Conservation (phyloP, 2,113 vertebrate genomes). For the Sciurus niger region DNA sequence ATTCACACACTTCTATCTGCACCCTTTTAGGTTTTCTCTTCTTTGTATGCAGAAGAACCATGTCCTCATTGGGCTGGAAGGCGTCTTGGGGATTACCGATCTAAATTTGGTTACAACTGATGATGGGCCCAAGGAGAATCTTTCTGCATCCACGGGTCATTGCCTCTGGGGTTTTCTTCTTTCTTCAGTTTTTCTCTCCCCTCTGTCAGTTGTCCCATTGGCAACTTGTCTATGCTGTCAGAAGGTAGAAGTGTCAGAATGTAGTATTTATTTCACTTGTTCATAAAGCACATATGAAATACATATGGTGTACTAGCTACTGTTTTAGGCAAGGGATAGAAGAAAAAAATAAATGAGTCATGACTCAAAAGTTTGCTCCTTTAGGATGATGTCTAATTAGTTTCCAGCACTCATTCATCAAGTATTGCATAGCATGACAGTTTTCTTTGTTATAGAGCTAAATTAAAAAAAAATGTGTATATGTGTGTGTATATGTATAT, state of each 20-base stretch:
- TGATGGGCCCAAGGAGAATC: not conserved
- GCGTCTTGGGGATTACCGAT: not conserved
- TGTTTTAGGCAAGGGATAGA: not conserved
- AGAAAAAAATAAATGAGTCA: not conserved
- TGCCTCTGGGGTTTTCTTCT: not conserved
- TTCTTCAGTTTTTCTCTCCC: not conserved
- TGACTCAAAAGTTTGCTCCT: not conserved
- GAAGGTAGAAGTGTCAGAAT: not conserved
- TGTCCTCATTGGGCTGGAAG: not conserved
- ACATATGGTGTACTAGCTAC: not conserved
- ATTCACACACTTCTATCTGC: not conserved
- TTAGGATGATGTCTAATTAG: constrained; percentile 3
- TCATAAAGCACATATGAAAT: not conserved
- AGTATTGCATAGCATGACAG: not conserved
- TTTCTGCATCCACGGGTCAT: not conserved
- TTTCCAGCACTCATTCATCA: not conserved
- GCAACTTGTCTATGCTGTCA: not conserved
- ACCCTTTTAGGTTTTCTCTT: not conserved
- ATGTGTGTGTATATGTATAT: not conserved
- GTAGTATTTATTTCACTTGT: not conserved
- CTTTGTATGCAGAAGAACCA: constrained; percentile 8
- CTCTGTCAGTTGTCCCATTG: not conserved
- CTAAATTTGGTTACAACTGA: not conserved
- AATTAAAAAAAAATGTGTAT: not conserved
- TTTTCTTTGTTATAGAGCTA: constrained; percentile 8